These are phyloP conservation scores for Dysmachus trigonus DNA, from an alignment of 2,888 invertebrate species.

Conservation along the genomic window DNA sequence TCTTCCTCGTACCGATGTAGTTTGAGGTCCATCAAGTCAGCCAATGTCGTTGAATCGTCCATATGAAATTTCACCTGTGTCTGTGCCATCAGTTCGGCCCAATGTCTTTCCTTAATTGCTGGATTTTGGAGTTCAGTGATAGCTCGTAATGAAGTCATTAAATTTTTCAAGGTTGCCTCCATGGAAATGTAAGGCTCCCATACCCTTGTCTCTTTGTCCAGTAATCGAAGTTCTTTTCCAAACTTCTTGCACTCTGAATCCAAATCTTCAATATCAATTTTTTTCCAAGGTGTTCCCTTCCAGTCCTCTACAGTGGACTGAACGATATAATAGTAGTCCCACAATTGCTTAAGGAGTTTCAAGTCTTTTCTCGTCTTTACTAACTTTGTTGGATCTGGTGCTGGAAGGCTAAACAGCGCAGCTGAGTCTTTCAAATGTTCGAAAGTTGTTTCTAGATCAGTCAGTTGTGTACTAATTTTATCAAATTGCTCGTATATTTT, in stretches of 20 bases:
- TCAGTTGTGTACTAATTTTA: constrained; percentile 73
- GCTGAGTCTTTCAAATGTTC: constrained; percentile 76
- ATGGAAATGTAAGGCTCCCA: constrained; percentile 84
- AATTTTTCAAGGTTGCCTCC: constrained; percentile 86
- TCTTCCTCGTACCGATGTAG: constrained; percentile 95
- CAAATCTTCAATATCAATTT: constrained; percentile 93
- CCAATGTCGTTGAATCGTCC: constrained; percentile 77
- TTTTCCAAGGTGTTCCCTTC: constrained; percentile 94
- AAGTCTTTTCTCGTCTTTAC: constrained; percentile 80
- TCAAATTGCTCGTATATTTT: constrained; percentile 77
- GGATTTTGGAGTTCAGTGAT: constrained; percentile 95
- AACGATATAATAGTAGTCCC: constrained; percentile 89
- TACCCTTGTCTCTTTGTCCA: constrained; percentile 82
- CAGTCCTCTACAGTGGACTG: constrained; percentile 86
- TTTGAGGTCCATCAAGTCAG: constrained; percentile 85
- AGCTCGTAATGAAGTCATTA: constrained; percentile 91
- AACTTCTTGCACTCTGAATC: constrained; percentile 94
- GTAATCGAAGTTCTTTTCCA: constrained; percentile 80
- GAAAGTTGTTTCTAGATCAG: constrained; percentile 74
- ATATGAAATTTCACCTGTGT: constrained; percentile 74
- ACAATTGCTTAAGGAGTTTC: constrained; percentile 78
- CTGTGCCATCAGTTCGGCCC: constrained; percentile 92
- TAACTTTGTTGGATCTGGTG: constrained; percentile 83
- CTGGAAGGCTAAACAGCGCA: constrained; percentile 83
- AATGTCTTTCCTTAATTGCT: constrained; percentile 91